These are phyloP conservation scores for Rhinella marina DNA, from an alignment of 2,797 vertebrate genomes.

Conservation along the genomic window DNA sequence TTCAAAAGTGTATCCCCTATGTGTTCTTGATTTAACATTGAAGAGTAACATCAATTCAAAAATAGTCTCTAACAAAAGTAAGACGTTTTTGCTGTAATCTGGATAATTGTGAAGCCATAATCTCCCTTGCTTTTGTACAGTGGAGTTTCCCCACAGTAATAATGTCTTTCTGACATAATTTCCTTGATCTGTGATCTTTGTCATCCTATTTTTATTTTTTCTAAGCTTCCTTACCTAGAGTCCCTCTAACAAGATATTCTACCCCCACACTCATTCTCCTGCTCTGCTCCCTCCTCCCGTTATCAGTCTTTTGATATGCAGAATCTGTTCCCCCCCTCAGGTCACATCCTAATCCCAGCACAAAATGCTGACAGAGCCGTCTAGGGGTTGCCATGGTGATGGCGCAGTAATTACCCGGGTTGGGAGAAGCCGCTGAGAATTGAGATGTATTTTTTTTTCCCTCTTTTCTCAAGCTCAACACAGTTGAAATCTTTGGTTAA, in stretches of 20 bases:
- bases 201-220: not conserved
- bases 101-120: not conserved
- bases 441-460: conserved; percentile 42
- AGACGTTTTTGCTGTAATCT: not conserved
- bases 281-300: conserved; percentile 16
- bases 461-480: conserved; percentile 30
- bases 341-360: conserved; percentile 55
- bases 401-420: conserved; percentile 68
- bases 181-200: not conserved
- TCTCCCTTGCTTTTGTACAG: not conserved
- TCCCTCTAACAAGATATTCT: conserved; percentile 39
- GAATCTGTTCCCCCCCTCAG: conserved; percentile 53
- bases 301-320: conserved; percentile 51
- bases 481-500: conserved; percentile 35
- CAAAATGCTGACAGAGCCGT: conserved; percentile 71
- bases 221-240: conserved; percentile 26
- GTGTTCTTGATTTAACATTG: conserved; percentile 13
- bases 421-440: conserved; percentile 55
- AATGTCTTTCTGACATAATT: conserved; percentile 7
- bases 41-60: not conserved
- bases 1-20: not conserved
- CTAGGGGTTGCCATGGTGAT: conserved; percentile 69
- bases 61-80: not conserved
- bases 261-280: conserved; percentile 7
- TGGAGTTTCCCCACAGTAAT: conserved; percentile 2